phyloP scores from a whole-genome alignment of 1,140 invertebrate genomes.

The Paramacrobiotus metropolitanus region DNA sequence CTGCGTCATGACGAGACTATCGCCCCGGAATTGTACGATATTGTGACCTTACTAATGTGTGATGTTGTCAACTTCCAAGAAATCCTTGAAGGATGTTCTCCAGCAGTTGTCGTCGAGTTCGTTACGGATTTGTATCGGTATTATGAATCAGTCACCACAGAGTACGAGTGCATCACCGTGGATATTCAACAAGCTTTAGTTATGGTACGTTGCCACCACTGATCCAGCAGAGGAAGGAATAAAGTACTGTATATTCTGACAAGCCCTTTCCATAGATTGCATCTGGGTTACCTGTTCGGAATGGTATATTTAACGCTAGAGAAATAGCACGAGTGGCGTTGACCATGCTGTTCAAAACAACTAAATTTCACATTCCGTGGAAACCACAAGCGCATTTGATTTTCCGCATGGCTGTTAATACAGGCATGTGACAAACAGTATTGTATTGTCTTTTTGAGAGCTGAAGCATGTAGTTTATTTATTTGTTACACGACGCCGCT shows the following conservation, averaged over 20 bases:
- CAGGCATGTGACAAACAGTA: not conserved
- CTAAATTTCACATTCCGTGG: not conserved
- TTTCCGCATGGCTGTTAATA: not conserved
- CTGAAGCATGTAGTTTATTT: too few species aligned
- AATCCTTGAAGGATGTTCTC: not conserved
- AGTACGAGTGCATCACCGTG: not conserved
- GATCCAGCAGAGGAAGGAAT: not conserved
- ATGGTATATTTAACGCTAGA: not conserved
- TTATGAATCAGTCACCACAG: not conserved
- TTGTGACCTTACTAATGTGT: not conserved
- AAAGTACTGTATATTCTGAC: not conserved
- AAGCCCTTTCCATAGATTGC: not conserved
- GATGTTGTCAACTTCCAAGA: not conserved
- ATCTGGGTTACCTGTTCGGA: conserved; percentile 1
- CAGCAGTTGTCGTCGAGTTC: not conserved
- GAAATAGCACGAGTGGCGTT: not conserved
- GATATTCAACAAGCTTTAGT: not conserved
- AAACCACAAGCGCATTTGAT: not conserved
- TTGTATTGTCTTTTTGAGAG: not conserved
- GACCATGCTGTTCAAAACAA: not conserved
- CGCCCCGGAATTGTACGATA: not conserved
- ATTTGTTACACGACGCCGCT: too few species aligned
- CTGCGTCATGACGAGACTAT: not conserved
- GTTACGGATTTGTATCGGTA: not conserved
- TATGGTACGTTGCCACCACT: not conserved